Evolutionary conservation across 2,113 vertebrate genomes (phyloP).

Genomic region (Psammodynastes pulverulentus): DNA sequence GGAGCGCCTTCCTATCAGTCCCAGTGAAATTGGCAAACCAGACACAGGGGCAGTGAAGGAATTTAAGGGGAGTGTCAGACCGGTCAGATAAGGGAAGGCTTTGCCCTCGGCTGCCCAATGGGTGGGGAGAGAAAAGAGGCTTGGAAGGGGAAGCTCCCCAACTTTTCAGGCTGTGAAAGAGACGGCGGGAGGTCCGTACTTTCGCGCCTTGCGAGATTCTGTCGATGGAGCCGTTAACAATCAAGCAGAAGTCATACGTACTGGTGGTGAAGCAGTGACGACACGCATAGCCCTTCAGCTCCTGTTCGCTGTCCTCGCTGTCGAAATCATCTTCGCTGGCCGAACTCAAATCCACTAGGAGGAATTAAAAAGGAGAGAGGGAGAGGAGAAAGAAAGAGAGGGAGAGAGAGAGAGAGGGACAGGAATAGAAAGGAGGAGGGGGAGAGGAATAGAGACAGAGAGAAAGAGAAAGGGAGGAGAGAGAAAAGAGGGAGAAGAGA

Average conservation of each 20-base stretch:
- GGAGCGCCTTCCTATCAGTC: too few species aligned
- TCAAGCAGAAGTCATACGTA: constrained; percentile 64
- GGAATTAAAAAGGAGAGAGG: constrained; percentile 13
- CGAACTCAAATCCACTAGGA: constrained; percentile 93
- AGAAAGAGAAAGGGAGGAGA: neutral
- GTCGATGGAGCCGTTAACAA: neutral
- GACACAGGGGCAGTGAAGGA: too few species aligned
- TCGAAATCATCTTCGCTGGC: constrained; percentile 99
- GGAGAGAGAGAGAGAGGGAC: neutral
- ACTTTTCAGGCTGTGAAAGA: neutral
- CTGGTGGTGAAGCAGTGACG: constrained; percentile 98
- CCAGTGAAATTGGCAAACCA: too few species aligned
- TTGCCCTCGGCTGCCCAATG: too few species aligned
- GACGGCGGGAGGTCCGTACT: neutral
- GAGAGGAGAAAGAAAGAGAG: neutral
- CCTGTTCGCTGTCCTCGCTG: constrained; percentile 98
- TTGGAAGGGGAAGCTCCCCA: neutral
- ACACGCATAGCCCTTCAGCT: constrained; percentile 97
- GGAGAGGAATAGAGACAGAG: too few species aligned
- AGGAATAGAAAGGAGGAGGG: neutral
- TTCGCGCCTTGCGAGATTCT: neutral
- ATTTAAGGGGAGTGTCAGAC: too few species aligned
- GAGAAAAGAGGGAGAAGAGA: neutral
- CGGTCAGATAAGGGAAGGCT: neutral
- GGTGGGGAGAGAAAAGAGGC: neutral